Evolutionary conservation across 2,113 vertebrate genomes (phyloP).

Genomic region (Setophaga petechia): DNA sequence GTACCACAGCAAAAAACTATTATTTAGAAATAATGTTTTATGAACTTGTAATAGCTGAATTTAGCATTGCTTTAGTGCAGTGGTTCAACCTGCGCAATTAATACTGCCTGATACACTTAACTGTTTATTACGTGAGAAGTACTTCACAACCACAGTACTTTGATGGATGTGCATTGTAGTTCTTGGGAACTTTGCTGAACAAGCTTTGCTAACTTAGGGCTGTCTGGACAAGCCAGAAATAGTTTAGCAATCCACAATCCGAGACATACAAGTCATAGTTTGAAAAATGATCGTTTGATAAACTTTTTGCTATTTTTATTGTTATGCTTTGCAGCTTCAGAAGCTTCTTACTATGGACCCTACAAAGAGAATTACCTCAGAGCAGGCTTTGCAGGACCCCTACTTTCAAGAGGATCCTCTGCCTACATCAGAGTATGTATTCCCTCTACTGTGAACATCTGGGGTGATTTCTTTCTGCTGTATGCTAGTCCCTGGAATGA

Average conservation of each 20-base stretch:
- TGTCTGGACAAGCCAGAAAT: background rate
- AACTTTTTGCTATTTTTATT: conserved; percentile 21
- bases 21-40: background rate
- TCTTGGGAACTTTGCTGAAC: background rate
- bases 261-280: background rate
- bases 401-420: conserved; percentile 97
- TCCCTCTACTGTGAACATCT: background rate
- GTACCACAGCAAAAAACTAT: background rate
- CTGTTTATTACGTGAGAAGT: background rate
- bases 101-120: background rate
- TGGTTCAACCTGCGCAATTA: background rate
- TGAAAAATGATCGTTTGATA: conserved; percentile 25
- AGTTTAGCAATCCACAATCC: background rate
- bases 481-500: background rate
- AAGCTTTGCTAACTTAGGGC: background rate
- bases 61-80: background rate
- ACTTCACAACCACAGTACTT: background rate
- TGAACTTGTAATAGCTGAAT: background rate
- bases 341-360: conserved; percentile 99
- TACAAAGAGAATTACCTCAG: conserved; percentile 96
- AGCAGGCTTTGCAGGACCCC: conserved; percentile 94
- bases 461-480: background rate
- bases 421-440: conserved; percentile 91
- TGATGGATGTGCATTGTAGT: background rate
- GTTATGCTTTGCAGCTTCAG: conserved; percentile 84